Conservation (phyloP, 2,888 invertebrate species). For the Tenodera sinensis region DNA sequence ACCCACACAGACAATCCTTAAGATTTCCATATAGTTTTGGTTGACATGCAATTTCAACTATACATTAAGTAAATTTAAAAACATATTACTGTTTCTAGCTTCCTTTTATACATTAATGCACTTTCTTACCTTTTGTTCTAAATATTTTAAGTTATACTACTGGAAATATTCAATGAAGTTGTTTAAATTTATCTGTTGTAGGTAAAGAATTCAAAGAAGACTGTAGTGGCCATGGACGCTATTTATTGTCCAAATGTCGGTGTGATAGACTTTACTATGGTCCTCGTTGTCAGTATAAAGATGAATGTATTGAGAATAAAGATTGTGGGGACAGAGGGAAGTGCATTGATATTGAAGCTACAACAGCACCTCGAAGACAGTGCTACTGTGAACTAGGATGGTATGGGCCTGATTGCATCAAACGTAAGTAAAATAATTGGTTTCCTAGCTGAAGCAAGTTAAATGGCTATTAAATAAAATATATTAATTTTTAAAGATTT, state of each 20-base stretch:
- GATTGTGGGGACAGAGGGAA: slow-evolving; percentile 86
- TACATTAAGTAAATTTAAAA: too few species aligned
- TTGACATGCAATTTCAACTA: too few species aligned
- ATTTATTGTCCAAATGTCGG: slow-evolving; percentile 72
- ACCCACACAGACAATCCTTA: too few species aligned
- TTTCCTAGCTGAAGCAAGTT: too few species aligned
- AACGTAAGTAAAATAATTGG: slow-evolving; percentile 56
- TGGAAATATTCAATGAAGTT: neutral
- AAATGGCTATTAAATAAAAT: too few species aligned
- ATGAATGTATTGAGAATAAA: slow-evolving; percentile 79
- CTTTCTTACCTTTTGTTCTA: neutral
- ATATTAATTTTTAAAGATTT: too few species aligned
- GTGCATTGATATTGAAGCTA: slow-evolving; percentile 77
- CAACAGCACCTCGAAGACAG: slow-evolving; percentile 73
- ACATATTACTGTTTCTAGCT: too few species aligned
- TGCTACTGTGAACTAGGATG: slow-evolving; percentile 91
- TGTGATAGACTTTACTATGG: slow-evolving; percentile 81
- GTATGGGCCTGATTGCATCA: slow-evolving; percentile 80
- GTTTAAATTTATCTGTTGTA: slow-evolving; percentile 36
- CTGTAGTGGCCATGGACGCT: slow-evolving; percentile 82
- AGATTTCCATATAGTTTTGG: too few species aligned
- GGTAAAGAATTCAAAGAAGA: slow-evolving; percentile 76
- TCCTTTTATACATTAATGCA: neutral
- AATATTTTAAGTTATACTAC: neutral
- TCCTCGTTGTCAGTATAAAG: slow-evolving; percentile 77